A percentile compares a stretch with the other conserved stretches of the same genome.
These are phyloP conservation scores for Campaea margaritaria DNA, from an alignment of 2,888 invertebrate species.

Conservation along the genomic window DNA sequence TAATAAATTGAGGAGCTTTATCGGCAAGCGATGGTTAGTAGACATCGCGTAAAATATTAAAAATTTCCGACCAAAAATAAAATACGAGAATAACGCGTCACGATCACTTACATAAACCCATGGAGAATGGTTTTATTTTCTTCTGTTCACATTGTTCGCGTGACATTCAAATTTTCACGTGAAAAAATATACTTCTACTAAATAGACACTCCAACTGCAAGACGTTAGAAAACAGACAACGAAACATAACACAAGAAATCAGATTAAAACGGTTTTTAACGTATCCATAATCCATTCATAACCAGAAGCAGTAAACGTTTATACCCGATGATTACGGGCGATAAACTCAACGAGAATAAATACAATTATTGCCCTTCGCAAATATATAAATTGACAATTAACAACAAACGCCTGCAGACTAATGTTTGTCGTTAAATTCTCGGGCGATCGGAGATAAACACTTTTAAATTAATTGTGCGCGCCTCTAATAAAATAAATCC, in stretches of 20 bases:
- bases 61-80: too few species aligned
- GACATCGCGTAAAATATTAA: too few species aligned
- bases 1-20: constrained; percentile 1
- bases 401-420: constrained; percentile 40
- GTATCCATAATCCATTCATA: constrained; percentile 11
- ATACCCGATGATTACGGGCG: constrained; percentile 40
- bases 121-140: too few species aligned
- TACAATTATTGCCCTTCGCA: constrained; percentile 40
- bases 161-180: too few species aligned
- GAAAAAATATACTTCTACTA: too few species aligned
- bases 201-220: too few species aligned
- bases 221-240: neutral
- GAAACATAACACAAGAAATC: too few species aligned
- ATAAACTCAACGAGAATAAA: constrained; percentile 39
- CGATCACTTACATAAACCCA: too few species aligned
- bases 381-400: constrained; percentile 49
- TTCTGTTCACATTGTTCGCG: too few species aligned
- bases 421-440: constrained; percentile 41
- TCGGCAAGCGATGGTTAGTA: too few species aligned
- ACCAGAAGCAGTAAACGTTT: constrained; percentile 39
- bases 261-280: constrained; percentile 21
- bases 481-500: constrained; percentile 30
- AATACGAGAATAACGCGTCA: too few species aligned
- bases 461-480: constrained; percentile 32
- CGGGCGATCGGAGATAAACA: constrained; percentile 27